Evolutionary conservation across 30 jellyfish, hydroid and myxozoan genomes (phyloP), one percentile per base, ranked within the genome.

Genomic region (Haliclystus octoradiatus): DNA sequence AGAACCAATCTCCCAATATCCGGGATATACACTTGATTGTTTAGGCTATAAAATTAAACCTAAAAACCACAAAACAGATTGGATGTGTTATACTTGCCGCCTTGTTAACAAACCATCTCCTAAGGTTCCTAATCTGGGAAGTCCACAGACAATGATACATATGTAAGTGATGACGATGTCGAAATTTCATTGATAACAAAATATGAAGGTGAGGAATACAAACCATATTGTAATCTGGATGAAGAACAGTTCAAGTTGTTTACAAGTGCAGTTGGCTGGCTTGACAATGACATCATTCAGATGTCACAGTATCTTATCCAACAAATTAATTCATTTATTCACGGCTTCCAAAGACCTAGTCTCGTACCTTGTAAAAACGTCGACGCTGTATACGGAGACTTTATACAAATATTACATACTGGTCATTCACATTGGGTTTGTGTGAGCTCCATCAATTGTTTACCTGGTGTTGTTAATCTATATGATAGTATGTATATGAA

Each of bases 181-280:
- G n/a, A n/a, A n/a, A n/a, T n/a, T n/a, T n/a, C n/a, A n/a, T n/a
- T n/a, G n/a, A n/a, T n/a, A n/a, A n/a, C n/a, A n/a, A 47, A 30
- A 23, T 69, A 70, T 47, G 70, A 70, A 70, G 80, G 70, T 49
- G 80, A 70, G 80, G 70, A 70, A 47, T 70, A 27, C 52, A 70
- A 52, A 70, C 80, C 50, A 70, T 70, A 23, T 28, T 30, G 52
- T 49, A 70, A 69, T 28, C 52, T 70, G 32, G 33, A 32, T 70
- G 80, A 70, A 70, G 33, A 47, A 50, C 80, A 70, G 50, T 70
- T 70, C 29, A 70, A 70, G 29, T 49, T 70, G 80, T 31, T 70
- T 50, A 70, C 52, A 70, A 49, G 70, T 70, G 70, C 80, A 70
- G 52, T 26, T 23, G 80, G 80, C 52, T 70, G 80, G 80, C 80